Conservation (phyloP, 2,797 vertebrate genomes). For the Delichon dasypus region DNA sequence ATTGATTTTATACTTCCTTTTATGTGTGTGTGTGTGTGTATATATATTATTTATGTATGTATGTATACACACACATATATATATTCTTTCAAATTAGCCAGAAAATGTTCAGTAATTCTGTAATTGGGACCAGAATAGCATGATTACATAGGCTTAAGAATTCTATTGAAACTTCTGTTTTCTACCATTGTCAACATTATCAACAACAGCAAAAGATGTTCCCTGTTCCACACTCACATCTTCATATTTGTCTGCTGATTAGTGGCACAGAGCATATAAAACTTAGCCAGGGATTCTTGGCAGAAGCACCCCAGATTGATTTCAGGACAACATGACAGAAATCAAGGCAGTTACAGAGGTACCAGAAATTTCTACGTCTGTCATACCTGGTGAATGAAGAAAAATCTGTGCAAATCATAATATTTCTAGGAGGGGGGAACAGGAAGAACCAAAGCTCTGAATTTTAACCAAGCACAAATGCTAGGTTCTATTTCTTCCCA, state of each 20-base stretch:
- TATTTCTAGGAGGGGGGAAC: neutral
- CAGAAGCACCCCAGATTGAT: neutral
- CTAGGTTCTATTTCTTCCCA: neutral
- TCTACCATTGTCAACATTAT: neutral
- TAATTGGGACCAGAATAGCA: neutral
- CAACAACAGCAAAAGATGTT: neutral
- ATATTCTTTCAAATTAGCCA: neutral
- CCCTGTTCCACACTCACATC: neutral
- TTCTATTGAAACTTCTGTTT: neutral
- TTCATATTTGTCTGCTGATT: neutral
- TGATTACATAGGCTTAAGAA: neutral
- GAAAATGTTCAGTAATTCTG: neutral
- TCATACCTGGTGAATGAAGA: neutral
- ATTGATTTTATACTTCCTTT: neutral
- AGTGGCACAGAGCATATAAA: neutral
- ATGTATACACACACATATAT: rapidly evolving
- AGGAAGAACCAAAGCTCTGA: neutral
- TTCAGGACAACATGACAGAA: neutral
- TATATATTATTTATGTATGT: rapidly evolving
- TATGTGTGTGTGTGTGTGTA: no score
- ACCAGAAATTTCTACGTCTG: neutral
- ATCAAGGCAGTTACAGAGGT: neutral
- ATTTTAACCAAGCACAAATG: neutral
- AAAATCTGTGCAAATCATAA: neutral
- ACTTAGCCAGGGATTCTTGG: neutral